phyloP scores from a whole-genome alignment of 2,797 vertebrate genomes.

The Fratercula arctica region DNA sequence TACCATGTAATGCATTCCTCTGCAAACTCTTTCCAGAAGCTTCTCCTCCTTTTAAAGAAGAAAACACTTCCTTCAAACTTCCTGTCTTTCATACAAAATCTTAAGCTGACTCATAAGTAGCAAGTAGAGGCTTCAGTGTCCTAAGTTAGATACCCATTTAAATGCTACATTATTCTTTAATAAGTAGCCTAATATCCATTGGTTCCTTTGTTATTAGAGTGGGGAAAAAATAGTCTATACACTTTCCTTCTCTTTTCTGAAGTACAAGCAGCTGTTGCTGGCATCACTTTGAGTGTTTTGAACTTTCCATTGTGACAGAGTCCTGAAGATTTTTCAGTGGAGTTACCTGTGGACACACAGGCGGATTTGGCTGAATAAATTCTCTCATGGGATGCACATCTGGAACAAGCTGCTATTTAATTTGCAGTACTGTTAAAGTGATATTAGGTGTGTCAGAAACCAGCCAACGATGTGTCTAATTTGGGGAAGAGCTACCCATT shows the following conservation, averaged over 20 bases:
- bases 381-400: not conserved
- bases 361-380: not conserved
- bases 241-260: not conserved
- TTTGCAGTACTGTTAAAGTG: not conserved
- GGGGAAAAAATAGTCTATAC: not conserved
- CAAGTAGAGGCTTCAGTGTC: not conserved
- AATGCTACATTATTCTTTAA: not conserved
- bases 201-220: not conserved
- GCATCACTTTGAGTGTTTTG: not conserved
- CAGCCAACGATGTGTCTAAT: not conserved
- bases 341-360: not conserved
- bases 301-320: not conserved
- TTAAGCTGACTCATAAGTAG: not conserved
- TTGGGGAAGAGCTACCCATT: not conserved
- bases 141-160: not conserved
- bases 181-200: not conserved
- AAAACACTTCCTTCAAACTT: not conserved
- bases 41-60: not conserved
- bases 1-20: not conserved
- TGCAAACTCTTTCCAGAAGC: not conserved
- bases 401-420: not conserved
- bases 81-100: not conserved
- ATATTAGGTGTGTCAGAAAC: not conserved
- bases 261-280: not conserved
- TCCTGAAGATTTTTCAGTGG: not conserved